Evolutionary conservation across 1,140 invertebrate genomes (phyloP).

Genomic region (Rhizoglyphus robini): DNA sequence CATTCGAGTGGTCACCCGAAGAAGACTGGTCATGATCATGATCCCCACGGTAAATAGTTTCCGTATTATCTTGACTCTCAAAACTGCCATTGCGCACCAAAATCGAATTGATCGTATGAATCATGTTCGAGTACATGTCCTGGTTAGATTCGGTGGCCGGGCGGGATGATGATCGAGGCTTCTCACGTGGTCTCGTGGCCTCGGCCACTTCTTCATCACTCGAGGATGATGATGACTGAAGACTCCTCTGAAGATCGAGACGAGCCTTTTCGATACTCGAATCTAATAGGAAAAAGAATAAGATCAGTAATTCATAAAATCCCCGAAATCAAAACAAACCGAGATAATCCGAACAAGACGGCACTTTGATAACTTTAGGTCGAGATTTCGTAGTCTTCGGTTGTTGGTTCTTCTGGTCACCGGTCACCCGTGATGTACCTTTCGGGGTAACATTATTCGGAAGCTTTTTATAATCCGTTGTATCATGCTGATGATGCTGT

Average conservation of each 20-base stretch:
- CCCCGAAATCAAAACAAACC: not conserved
- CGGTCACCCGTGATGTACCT: too few species aligned
- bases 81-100: not conserved
- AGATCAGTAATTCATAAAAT: not conserved
- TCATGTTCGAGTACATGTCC: constrained; percentile 9
- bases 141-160: not conserved
- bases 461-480: too few species aligned
- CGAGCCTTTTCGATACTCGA: constrained; percentile 7
- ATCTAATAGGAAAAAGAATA: not conserved
- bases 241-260: not conserved
- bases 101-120: constrained; percentile 8
- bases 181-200: not conserved
- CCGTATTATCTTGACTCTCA: not conserved
- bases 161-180: not conserved
- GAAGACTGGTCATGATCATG: too few species aligned
- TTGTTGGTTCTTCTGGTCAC: too few species aligned
- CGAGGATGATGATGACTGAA: not conserved
- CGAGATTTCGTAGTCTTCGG: too few species aligned
- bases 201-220: not conserved
- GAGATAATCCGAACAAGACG: not conserved
- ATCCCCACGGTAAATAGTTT: not conserved
- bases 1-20: too few species aligned
- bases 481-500: too few species aligned
- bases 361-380: not conserved
- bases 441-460: too few species aligned